These are phyloP conservation scores for Drosophila pegasa DNA, from an alignment of 2,888 invertebrate species.

Conservation along the genomic window DNA sequence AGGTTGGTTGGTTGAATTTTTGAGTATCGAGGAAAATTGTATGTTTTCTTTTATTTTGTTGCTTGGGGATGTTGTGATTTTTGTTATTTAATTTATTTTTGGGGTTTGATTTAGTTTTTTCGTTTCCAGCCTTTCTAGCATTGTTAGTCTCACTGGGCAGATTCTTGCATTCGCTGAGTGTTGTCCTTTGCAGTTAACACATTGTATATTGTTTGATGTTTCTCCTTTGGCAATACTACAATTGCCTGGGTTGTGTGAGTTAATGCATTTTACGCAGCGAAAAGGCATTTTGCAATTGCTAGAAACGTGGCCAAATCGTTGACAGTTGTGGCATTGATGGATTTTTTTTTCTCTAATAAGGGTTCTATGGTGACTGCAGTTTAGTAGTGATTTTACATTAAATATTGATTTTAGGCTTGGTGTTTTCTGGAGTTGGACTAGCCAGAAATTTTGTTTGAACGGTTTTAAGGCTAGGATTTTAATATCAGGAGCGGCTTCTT, in stretches of 20 bases:
- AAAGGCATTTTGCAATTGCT: conserved; percentile 24
- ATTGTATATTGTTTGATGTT: neutral
- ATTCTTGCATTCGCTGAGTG: conserved; percentile 20
- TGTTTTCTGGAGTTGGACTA: neutral
- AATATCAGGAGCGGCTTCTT: accelerated
- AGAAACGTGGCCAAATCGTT: conserved; percentile 8
- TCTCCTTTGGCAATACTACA: too few species aligned
- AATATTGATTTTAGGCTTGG: neutral
- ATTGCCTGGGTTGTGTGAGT: too few species aligned
- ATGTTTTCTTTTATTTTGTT: too few species aligned
- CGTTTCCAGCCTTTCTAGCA: neutral
- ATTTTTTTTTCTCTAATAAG: neutral
- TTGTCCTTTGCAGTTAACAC: conserved; percentile 8
- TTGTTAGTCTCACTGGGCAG: conserved; percentile 1
- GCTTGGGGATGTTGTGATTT: too few species aligned
- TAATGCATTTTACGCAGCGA: too few species aligned
- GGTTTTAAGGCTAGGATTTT: neutral
- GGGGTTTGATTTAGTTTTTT: neutral
- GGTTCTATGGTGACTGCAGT: neutral
- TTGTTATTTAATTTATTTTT: too few species aligned
- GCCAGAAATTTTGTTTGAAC: conserved; percentile 12
- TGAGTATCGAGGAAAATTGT: too few species aligned
- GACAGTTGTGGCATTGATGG: conserved; percentile 21
- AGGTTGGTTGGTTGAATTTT: too few species aligned
- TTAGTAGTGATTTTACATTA: neutral